These are phyloP conservation scores for Oryctolagus cuniculus DNA, from an alignment of 2,113 vertebrate species.

Conservation along the genomic window DNA sequence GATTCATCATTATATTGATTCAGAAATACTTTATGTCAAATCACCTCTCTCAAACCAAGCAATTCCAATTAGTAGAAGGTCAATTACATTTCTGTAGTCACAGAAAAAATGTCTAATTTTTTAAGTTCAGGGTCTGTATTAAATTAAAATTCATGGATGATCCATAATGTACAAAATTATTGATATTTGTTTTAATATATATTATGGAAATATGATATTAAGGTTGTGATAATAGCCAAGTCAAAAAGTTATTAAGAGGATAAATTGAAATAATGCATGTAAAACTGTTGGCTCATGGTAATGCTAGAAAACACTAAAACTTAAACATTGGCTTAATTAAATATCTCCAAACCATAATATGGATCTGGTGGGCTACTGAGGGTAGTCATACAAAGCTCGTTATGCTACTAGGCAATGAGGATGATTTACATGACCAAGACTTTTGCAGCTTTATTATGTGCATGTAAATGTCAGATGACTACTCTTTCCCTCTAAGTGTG, in stretches of 20 bases:
- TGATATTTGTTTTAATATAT: conserved; percentile 30
- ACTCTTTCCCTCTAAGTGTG: not conserved
- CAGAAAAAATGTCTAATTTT: not conserved
- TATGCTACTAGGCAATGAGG: not conserved
- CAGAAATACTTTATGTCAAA: conserved; percentile 11
- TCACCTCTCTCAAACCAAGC: conserved; percentile 13
- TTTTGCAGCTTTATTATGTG: not conserved
- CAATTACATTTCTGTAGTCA: not conserved
- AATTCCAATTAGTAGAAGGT: not conserved
- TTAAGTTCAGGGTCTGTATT: not conserved
- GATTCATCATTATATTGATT: conserved; percentile 50
- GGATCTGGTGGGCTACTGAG: not conserved
- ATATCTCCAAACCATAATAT: not conserved
- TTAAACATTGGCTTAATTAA: conserved; percentile 44
- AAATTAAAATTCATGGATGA: conserved; percentile 26
- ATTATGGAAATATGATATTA: not conserved
- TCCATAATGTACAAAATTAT: not conserved
- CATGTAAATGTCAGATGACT: conserved; percentile 5
- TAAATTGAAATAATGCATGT: conserved; percentile 19
- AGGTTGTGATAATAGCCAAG: not conserved
- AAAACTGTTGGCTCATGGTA: not conserved
- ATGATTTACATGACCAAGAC: not conserved
- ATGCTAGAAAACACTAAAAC: conserved; percentile 45
- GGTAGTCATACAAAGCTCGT: not conserved
- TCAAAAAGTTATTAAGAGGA: not conserved